Base-by-base conservation (phyloP, 2,113 vertebrate genomes). In the Felis chaus region DNA sequence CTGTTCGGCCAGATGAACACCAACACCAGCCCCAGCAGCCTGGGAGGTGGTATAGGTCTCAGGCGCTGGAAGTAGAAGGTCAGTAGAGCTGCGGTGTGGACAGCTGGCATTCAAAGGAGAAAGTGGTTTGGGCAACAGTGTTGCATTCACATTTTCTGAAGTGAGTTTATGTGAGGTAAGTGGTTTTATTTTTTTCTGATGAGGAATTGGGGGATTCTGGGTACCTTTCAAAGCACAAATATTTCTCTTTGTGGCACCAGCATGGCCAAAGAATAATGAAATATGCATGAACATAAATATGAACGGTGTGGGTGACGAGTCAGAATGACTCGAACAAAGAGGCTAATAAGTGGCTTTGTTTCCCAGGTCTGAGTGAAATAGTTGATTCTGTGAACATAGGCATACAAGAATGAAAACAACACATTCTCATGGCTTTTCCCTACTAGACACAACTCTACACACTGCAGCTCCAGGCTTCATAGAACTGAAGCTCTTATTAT, bases 121-220 rank as follows among this genome's bases (percentile, higher is more conserved):
- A 89, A 93, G 91, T 39, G 83, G 66, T 94, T 81, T 81, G 11
- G 45, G 33, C 69, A 97, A 96, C 66, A 94, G 87, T 25, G 65
- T 27, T 48, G 48, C 65, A 96, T 68, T 96, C 87, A 95, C 27
- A 94, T 78, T 93, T 96, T 95, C 89, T 97, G 61, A 92, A 97
- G 48, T 92, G 91, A 93, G 87, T 91, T 97, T 89, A 74, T 94
- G 65, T 48, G 57, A 95, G 57, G 95, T 71, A 90, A 93, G 57
- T 96, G 87, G 92, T 97, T 97, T 95, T 84, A 83, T 85, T 96
- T 96, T 95, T 96, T 76, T 95, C 57, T 68, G 41, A 82, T 48
- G 66, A 88, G 57, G 91, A 96, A 61, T 10, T 83, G 6, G 69
- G 73, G 55, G 78, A 92, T 92, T 91, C 53, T 87, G 57, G 94